Base-by-base conservation (phyloP, 2,888 invertebrate species). In the Andrena camellia region DNA sequence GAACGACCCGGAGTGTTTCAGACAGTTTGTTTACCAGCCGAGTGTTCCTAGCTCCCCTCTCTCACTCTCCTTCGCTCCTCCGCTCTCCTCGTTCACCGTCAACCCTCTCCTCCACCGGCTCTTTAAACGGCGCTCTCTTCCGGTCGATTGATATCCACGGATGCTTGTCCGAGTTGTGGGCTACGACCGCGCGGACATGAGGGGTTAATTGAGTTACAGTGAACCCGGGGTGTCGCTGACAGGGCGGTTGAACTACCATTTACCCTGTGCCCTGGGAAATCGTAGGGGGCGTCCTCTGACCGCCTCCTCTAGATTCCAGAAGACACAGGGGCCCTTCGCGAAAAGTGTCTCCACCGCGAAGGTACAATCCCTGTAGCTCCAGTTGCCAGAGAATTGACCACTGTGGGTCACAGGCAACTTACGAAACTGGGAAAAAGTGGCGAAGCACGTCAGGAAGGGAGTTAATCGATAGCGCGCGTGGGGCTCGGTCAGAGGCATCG, bases 1-100 rank as follows among this genome's bases (percentile, higher is more conserved):
- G 91, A 89, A 88, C 89, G 88, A 87, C 88, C 86, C 89, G 88
- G 92, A 91, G 91, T 93, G 93, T 92, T 93, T 92, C 91, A 91
- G 93, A 93, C 93, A 93, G 93, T 93, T 92, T 93, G 93, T 93
- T 93, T 93, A 91, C 92, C 90, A 88, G 83, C 88, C 89, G 85
- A 90, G 90, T 87, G 88, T 86, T 84, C 84, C 86, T 81, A 82
- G 75, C 88, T 88, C 82, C 74, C 81, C 82, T 86, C 83, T 72
- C 73, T 80, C 23, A 52, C 59, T 74, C 78, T 59, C 75, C 66
- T 72, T 10, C 59, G 50, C 57, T 68, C 81, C 48, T 20, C 23
- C 64, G 64, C 62, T 54, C 33, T 29, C 50, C 64, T 48, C 81
- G 71, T 54, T 33, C 59, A 69, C 66, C 76, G 67, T 79, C 85